Evolutionary conservation across 2,113 vertebrate genomes (phyloP), one percentile per base, ranked within the genome.

Genomic region (Stictonetta naevosa): DNA sequence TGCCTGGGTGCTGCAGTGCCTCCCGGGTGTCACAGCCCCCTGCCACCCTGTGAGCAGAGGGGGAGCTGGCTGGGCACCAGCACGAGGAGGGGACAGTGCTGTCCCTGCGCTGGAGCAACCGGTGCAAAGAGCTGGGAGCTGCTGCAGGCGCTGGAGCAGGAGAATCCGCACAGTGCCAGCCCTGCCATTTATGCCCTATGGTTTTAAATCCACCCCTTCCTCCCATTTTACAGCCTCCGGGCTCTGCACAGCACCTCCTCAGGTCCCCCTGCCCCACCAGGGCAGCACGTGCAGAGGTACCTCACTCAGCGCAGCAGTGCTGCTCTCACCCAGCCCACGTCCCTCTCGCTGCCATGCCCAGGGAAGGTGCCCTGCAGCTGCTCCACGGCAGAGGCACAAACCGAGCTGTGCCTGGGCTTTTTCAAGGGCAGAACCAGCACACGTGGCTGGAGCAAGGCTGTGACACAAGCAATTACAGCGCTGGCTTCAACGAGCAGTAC

Each of bases 331-430:
- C 2, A 2, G 14, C 13, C 1, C 1, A 8, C 68, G 58, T 13
- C 48, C 29, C 38, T 64, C 15, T 36, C 31, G 22, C 38, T 0
- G 1, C 59, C 4, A 0, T 71, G 36, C 56, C 44, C 0, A 0
- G 31, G 36, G 50, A 89, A 38, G 58, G 66, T 28, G 83, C 36
- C 14, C n/a, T 69, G 67, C 63, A 83, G 40, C 72, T 59, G 44
- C 42, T 52, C 2, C 20, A 38, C 67, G 52, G 78, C 14, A 67
- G 74, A 64, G 53, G 56, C 23, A 79, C 0, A 1, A 68, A 42
- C 26, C 69, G 56, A 78, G 34, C 56, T n/a, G 31, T 44, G 31
- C 40, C 44, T 80, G 69, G 48, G 53, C 78, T 86, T 91, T 78
- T 91, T 78, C 42, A 73, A 75, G 26, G 56, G 42, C 42, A 75